phyloP scores from a whole-genome alignment of 1,140 invertebrate genomes.

The Pogonomyrmex californicus region DNA sequence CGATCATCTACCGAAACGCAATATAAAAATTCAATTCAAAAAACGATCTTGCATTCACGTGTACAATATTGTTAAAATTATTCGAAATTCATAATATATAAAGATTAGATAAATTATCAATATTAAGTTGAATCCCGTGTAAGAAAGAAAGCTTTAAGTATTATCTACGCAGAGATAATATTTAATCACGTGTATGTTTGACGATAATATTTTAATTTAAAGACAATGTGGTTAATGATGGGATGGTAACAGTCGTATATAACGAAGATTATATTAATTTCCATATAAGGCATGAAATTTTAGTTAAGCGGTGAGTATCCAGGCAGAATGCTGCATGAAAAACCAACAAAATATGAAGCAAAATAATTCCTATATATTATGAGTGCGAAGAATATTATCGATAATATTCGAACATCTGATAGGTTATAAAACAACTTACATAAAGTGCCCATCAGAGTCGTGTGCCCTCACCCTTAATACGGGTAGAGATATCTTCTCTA shows the following conservation, averaged over 20 bases:
- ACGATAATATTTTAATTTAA: conserved; percentile 63
- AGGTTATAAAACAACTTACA: conserved; percentile 82
- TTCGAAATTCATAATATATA: conserved; percentile 3
- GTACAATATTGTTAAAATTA: neutral
- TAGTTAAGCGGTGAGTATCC: conserved; percentile 79
- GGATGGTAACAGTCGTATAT: conserved; percentile 58
- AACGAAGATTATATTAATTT: conserved; percentile 68
- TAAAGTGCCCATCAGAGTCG: conserved; percentile 81
- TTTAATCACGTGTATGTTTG: conserved; percentile 34
- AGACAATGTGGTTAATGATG: conserved; percentile 80
- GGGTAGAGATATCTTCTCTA: conserved; percentile 84
- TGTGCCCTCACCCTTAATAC: conserved; percentile 81
- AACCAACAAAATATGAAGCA: conserved; percentile 74
- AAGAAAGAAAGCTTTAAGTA: conserved; percentile 35
- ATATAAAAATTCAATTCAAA: neutral
- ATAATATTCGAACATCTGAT: conserved; percentile 76
- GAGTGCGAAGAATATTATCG: conserved; percentile 71
- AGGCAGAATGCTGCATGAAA: conserved; percentile 72
- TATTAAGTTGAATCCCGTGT: conserved; percentile 6
- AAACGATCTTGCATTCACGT: neutral
- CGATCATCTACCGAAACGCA: neutral
- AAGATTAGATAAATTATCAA: conserved; percentile 13
- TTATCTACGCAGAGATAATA: conserved; percentile 17
- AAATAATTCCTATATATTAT: conserved; percentile 74
- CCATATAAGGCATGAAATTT: conserved; percentile 72